phyloP scores from a whole-genome alignment of 2,113 vertebrate species.

The human region DNA sequence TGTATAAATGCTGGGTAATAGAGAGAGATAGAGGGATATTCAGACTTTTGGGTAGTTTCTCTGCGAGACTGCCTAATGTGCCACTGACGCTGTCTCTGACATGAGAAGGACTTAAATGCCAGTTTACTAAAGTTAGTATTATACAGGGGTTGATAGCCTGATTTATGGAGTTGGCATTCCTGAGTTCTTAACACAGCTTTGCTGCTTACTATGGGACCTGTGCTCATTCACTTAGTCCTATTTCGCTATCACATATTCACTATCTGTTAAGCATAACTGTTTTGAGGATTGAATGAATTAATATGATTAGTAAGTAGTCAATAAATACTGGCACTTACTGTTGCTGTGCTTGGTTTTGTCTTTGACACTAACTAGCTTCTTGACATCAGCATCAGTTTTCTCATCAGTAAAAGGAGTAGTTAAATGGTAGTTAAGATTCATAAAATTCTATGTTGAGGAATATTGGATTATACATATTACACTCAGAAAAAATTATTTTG shows the following conservation, averaged over 20 bases:
- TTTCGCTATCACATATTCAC: not conserved
- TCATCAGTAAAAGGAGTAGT: not conserved
- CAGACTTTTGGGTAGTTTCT: not conserved
- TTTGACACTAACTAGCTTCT: not conserved
- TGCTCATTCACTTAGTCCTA: not conserved
- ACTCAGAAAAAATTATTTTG: not conserved
- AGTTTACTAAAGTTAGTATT: not conserved
- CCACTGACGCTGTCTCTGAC: not conserved
- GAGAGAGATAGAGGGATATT: not conserved
- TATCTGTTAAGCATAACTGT: not conserved
- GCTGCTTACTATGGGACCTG: not conserved
- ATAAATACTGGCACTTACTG: not conserved
- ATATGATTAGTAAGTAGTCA: not conserved
- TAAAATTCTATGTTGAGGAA: not conserved
- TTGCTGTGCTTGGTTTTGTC: not conserved
- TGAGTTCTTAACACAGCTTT: not conserved
- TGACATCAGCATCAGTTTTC: not conserved
- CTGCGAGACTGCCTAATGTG: not conserved
- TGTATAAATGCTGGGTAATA: not conserved
- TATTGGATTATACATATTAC: not conserved
- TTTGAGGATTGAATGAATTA: not conserved
- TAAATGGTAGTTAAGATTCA: not conserved
- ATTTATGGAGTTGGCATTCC: not conserved
- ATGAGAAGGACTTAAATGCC: not conserved
- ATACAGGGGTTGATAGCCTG: rapidly evolving